Percentiles rank a stretch among this genome's conserved stretches.
These are phyloP conservation scores for Plutomurus gul DNA, from an alignment of 1,140 invertebrate species.

Conservation along the genomic window DNA sequence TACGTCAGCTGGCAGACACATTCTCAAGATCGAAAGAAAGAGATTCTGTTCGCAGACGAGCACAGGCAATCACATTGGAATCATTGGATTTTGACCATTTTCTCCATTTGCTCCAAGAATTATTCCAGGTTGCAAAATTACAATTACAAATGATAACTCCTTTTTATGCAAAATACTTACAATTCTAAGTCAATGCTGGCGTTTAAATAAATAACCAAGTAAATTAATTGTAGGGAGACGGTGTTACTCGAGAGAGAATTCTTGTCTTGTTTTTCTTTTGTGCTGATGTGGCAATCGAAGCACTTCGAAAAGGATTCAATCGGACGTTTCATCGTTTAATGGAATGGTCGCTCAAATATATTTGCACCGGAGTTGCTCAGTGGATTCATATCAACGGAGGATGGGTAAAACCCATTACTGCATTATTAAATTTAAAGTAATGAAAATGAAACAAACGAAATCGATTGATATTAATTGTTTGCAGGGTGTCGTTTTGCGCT, in stretches of 20 bases:
- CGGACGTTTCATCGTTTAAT: slow-evolving; percentile 55
- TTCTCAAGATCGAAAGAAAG: slow-evolving; percentile 47
- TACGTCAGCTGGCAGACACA: slow-evolving; percentile 51
- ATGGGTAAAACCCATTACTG: slow-evolving; percentile 52
- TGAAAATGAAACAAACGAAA: background rate
- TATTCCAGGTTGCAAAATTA: slow-evolving; percentile 44
- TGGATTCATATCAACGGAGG: slow-evolving; percentile 57
- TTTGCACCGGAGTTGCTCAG: slow-evolving; percentile 55
- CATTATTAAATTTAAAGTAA: background rate
- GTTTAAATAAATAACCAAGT: background rate
- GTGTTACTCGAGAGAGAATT: slow-evolving; percentile 58
- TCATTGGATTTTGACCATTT: slow-evolving; percentile 47
- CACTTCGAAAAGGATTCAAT: slow-evolving; percentile 45
- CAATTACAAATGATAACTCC: background rate
- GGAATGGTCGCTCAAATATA: slow-evolving; percentile 56
- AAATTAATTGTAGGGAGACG: slow-evolving; percentile 49
- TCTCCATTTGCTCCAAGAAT: slow-evolving; percentile 45
- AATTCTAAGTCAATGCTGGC: background rate
- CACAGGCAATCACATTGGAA: slow-evolving; percentile 36
- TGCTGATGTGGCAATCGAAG: slow-evolving; percentile 58
- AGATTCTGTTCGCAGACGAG: slow-evolving; percentile 37
- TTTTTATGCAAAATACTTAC: background rate
- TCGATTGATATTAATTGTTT: background rate
- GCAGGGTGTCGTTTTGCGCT: slow-evolving; percentile 43
- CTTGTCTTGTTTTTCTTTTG: slow-evolving; percentile 61